A percentile compares a stretch with the other conserved stretches of the same genome.
phyloP scores from a whole-genome alignment of 2,888 invertebrate genomes.

The Steinernema carpocapsae region DNA sequence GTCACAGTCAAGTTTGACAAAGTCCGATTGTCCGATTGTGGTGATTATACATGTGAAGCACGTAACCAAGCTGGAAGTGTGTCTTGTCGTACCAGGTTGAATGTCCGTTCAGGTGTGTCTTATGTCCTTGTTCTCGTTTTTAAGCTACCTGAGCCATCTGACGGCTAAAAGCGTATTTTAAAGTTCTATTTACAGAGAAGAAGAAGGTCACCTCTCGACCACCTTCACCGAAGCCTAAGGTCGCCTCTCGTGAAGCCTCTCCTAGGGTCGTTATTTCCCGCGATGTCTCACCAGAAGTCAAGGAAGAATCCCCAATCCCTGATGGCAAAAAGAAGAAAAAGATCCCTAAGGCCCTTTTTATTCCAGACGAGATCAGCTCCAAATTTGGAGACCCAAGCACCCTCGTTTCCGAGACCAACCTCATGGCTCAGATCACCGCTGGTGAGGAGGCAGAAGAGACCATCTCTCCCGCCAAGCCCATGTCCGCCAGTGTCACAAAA shows the following conservation, averaged over 20 bases:
- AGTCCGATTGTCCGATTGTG: neutral
- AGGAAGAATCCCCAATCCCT: neutral
- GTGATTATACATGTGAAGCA: constrained; percentile 3
- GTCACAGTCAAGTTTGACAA: neutral
- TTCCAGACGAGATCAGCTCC: constrained; percentile 67
- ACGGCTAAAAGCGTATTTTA: too few relatives aligned
- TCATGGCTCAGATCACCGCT: constrained; percentile 31
- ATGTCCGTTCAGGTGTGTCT: constrained; percentile 2
- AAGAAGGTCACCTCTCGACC: constrained; percentile 8
- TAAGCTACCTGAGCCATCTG: too few relatives aligned
- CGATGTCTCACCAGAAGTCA: neutral
- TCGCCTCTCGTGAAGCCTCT: neutral
- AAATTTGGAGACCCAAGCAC: constrained; percentile 52
- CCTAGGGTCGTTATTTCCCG: neutral
- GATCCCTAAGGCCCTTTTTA: constrained; percentile 62
- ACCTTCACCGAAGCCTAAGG: constrained; percentile 6
- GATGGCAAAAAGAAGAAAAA: constrained; percentile 47
- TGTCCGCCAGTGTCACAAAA: constrained; percentile 55
- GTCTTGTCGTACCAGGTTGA: neutral
- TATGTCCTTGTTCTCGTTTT: neutral
- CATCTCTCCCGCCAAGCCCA: constrained; percentile 41
- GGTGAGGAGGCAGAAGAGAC: neutral
- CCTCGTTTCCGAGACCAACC: constrained; percentile 41
- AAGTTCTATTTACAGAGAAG: neutral
- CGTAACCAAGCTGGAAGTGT: neutral